A percentile compares a stretch with the other conserved stretches of the same genome.
Conservation (phyloP, 2,888 invertebrate genomes). For the Melolontha melolontha region DNA sequence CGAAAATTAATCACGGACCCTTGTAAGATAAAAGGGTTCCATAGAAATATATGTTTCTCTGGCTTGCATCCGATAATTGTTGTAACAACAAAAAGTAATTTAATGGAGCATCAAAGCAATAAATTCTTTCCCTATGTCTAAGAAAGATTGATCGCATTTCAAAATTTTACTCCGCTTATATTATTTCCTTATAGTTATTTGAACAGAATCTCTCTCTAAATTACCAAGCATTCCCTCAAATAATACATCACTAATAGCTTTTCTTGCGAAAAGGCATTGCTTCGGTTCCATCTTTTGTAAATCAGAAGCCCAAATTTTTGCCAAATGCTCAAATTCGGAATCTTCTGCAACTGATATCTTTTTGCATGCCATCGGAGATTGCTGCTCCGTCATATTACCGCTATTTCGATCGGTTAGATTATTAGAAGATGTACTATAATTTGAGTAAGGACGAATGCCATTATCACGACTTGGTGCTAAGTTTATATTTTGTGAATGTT, state of each 20-base stretch:
- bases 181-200: slow-evolving; percentile 35
- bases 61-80: too few species aligned
- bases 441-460: too few species aligned
- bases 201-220: slow-evolving; percentile 62
- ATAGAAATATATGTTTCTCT: too few species aligned
- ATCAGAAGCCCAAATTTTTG: slow-evolving; percentile 63
- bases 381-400: slow-evolving; percentile 23
- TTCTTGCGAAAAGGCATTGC: slow-evolving; percentile 66
- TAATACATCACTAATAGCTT: slow-evolving; percentile 64
- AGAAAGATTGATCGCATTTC: too few species aligned
- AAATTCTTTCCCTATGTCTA: too few species aligned
- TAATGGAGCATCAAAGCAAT: too few species aligned
- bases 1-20: too few species aligned
- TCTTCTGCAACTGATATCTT: slow-evolving; percentile 52
- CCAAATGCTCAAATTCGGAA: slow-evolving; percentile 62
- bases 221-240: slow-evolving; percentile 66
- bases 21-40: too few species aligned
- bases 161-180: too few species aligned
- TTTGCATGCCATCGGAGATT: slow-evolving; percentile 39
- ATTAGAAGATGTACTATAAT: slow-evolving; percentile 27
- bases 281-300: slow-evolving; percentile 63
- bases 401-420: slow-evolving; percentile 26
- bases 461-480: too few species aligned
- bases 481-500: too few species aligned
- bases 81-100: too few species aligned